phyloP scores from a whole-genome alignment of 2,113 vertebrate species.

The Rousettus leschenaultii region DNA sequence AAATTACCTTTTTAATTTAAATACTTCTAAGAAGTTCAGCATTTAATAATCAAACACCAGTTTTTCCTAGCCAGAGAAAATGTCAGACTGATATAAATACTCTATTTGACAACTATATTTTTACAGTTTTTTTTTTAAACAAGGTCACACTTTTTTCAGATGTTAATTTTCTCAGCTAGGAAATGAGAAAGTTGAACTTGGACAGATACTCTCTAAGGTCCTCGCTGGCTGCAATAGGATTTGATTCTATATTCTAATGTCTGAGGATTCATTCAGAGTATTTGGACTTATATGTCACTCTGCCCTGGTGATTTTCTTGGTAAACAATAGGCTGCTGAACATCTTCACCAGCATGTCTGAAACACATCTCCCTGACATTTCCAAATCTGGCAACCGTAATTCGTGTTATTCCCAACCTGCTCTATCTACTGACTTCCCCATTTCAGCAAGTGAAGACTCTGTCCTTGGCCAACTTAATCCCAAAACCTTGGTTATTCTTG shows the following conservation, averaged over 20 bases:
- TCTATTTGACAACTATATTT: background rate
- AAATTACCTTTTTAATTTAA: background rate
- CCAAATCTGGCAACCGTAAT: background rate
- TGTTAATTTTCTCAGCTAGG: background rate
- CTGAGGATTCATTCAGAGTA: background rate
- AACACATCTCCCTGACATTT: background rate
- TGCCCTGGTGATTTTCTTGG: background rate
- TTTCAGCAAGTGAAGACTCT: background rate
- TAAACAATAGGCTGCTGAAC: background rate
- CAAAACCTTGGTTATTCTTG: background rate
- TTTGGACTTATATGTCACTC: background rate
- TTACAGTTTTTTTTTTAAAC: background rate
- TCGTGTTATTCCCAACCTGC: background rate
- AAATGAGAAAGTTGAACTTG: background rate
- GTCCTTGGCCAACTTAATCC: background rate
- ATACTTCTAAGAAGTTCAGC: background rate
- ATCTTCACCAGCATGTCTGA: background rate
- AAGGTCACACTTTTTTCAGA: background rate
- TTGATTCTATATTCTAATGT: background rate
- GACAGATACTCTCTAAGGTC: background rate
- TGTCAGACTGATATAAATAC: background rate
- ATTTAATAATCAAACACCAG: background rate
- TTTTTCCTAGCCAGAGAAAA: background rate
- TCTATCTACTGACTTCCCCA: background rate
- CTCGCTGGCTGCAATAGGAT: background rate